Conservation (phyloP, 2,113 vertebrate species). For the Arothron firmamentum region DNA sequence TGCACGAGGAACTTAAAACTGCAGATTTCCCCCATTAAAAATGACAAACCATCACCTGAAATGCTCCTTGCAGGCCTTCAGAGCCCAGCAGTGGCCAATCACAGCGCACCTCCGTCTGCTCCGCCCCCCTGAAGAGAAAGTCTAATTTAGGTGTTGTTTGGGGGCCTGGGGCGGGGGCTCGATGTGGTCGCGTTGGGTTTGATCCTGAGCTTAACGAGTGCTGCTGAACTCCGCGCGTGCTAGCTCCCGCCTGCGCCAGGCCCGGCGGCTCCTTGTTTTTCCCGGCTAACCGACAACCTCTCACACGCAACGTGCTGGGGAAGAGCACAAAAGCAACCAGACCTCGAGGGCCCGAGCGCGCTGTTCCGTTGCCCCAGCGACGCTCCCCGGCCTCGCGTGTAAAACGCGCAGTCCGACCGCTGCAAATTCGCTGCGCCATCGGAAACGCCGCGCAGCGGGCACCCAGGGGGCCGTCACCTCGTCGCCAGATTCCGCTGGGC, state of each 20-base stretch:
- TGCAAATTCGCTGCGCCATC: slow-evolving; percentile 10
- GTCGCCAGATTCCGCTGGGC: slow-evolving; percentile 21
- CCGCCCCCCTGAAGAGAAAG: background rate
- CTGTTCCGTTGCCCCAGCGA: slow-evolving; percentile 23
- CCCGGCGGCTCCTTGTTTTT: slow-evolving; percentile 37
- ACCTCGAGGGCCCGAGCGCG: slow-evolving; percentile 33
- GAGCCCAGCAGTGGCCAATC: slow-evolving; percentile 24
- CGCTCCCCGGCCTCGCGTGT: slow-evolving; percentile 13
- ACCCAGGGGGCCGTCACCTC: slow-evolving; percentile 35
- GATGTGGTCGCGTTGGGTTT: slow-evolving; percentile 42
- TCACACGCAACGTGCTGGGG: slow-evolving; percentile 42
- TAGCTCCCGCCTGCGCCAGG: slow-evolving; percentile 24
- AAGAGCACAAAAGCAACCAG: slow-evolving; percentile 38
- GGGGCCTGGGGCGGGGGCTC: too few relatives aligned
- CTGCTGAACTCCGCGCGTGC: slow-evolving; percentile 38
- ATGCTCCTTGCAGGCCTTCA: slow-evolving; percentile 1
- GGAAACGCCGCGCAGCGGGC: slow-evolving; percentile 34
- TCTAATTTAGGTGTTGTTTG: slow-evolving; percentile 40
- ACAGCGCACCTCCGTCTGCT: slow-evolving; percentile 41
- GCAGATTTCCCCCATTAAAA: background rate
- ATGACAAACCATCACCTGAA: slow-evolving; percentile 5
- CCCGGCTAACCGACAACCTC: slow-evolving; percentile 26
- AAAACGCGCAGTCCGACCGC: slow-evolving; percentile 22
- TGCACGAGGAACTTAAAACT: background rate
- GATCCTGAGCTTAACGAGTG: slow-evolving; percentile 50